Evolutionary conservation across 2,888 invertebrate species (phyloP).

Genomic region (Pseudococcus longispinus): DNA sequence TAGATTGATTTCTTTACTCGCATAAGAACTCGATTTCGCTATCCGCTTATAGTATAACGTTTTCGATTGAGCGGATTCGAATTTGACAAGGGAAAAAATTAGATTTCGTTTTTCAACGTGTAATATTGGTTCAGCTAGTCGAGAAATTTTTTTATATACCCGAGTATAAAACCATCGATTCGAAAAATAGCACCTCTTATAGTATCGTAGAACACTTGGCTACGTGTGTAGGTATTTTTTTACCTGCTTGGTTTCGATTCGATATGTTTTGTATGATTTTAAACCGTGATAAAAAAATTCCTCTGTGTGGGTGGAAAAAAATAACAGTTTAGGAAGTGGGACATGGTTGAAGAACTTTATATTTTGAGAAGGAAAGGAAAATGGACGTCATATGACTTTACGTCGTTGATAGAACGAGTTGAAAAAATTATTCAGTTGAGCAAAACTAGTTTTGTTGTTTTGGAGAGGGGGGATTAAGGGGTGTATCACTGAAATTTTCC

Average conservation of each 20-base stretch:
- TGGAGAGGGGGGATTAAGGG: no score
- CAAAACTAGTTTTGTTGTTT: no score
- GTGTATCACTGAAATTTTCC: no score
- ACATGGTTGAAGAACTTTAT: no score
- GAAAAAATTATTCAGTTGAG: no score
- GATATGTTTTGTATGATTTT: no score
- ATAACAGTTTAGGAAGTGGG: no score
- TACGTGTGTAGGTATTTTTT: not conserved
- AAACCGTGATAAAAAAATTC: no score
- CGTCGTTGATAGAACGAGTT: no score
- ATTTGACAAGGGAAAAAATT: not conserved
- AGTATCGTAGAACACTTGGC: not conserved
- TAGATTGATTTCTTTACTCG: not conserved
- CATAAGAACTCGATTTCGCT: not conserved
- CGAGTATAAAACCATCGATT: not conserved
- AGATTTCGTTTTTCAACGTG: not conserved
- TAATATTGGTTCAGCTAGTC: not conserved
- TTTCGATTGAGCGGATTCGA: not conserved
- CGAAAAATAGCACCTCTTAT: not conserved
- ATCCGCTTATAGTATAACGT: not conserved
- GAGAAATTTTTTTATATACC: not conserved
- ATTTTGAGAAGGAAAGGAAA: no score
- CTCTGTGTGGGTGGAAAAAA: no score
- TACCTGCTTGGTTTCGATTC: not conserved
- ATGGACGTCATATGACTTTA: no score